These are phyloP conservation scores for Limnodromus scolopaceus DNA, from an alignment of 2,797 vertebrate species.

Conservation along the genomic window DNA sequence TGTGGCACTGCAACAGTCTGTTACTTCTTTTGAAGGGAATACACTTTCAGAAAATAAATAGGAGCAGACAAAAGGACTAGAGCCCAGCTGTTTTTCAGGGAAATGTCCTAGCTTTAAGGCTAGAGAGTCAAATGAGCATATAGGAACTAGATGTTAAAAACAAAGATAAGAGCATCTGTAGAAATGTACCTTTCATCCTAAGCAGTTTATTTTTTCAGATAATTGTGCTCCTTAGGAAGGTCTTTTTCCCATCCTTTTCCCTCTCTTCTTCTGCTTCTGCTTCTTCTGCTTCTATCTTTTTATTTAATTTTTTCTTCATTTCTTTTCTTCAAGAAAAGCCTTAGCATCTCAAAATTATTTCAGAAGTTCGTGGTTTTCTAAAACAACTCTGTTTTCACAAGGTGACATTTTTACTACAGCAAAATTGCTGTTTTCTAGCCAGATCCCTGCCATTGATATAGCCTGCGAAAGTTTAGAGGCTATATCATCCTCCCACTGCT, in stretches of 20 bases:
- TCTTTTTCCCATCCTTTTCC: not conserved
- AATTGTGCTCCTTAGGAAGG: not conserved
- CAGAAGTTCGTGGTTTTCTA: not conserved
- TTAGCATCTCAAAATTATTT: not conserved
- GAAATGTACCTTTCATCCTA: not conserved
- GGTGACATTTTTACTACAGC: not conserved
- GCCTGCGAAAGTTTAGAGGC: not conserved
- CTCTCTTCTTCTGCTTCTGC: fast-evolving
- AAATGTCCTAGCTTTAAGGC: not conserved
- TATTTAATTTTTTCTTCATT: not conserved
- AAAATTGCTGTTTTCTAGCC: not conserved
- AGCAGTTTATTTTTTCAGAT: not conserved
- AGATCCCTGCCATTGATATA: not conserved
- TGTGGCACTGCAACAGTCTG: fast-evolving
- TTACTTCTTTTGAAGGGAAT: not conserved
- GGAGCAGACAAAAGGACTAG: not conserved
- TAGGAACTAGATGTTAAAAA: not conserved
- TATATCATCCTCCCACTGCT: not conserved
- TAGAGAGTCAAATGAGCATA: not conserved
- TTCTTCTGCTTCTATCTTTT: not conserved
- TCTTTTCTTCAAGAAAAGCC: fast-evolving
- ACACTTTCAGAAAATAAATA: not conserved
- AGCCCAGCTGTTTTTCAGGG: not conserved
- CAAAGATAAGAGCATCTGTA: not conserved
- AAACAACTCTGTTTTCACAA: not conserved